phyloP scores from a whole-genome alignment of 2,797 vertebrate genomes.

The Premnoplex brunnescens region DNA sequence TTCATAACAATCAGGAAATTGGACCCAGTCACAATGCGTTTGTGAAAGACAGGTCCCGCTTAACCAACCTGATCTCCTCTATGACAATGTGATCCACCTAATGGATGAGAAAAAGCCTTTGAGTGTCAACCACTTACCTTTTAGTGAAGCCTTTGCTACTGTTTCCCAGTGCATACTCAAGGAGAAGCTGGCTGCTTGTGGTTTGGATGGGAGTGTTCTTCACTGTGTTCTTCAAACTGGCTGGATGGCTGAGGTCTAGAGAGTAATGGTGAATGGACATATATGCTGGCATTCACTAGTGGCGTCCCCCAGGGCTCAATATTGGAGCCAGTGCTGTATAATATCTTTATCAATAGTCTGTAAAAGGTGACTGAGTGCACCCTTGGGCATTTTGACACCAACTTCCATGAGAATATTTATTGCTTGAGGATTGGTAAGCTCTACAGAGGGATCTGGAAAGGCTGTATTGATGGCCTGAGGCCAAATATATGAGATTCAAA shows the following conservation, averaged over 20 bases:
- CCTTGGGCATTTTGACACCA: not conserved
- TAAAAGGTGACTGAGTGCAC: accelerated
- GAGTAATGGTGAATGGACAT: not conserved
- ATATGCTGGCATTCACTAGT: not conserved
- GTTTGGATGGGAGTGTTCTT: not conserved
- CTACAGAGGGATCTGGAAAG: not conserved
- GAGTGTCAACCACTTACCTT: not conserved
- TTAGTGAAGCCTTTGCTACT: not conserved
- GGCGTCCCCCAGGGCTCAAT: not conserved
- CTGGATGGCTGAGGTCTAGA: accelerated
- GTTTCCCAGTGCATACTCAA: accelerated
- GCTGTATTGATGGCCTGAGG: not conserved
- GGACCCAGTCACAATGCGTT: not conserved
- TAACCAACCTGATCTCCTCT: not conserved
- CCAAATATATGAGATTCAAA: accelerated
- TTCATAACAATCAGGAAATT: not conserved
- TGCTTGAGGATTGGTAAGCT: not conserved
- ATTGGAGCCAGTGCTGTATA: not conserved
- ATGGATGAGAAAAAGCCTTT: not conserved
- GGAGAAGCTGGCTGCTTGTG: not conserved
- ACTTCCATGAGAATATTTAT: accelerated
- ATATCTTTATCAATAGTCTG: not conserved
- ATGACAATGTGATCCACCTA: not conserved
- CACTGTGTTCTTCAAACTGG: not conserved
- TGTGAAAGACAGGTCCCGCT: not conserved